These are phyloP conservation scores for Drosophila cognata DNA, from an alignment of 2,888 invertebrate species.

Conservation along the genomic window DNA sequence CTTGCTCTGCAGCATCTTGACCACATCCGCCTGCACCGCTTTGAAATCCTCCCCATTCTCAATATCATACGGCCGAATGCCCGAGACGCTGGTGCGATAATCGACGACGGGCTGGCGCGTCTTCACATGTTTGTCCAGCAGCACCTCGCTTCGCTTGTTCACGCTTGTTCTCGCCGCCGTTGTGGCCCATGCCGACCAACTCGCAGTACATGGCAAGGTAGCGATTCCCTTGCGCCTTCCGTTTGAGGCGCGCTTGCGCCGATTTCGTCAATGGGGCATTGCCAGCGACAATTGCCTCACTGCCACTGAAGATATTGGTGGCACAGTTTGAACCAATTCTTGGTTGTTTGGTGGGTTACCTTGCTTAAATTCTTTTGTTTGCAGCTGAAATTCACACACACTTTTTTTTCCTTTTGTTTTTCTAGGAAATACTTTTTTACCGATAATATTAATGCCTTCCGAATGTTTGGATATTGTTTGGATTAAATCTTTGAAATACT, in stretches of 20 bases:
- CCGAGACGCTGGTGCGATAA: no score
- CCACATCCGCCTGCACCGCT: no score
- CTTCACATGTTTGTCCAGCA: no score
- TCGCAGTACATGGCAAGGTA: slow-evolving; percentile 96
- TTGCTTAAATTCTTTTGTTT: no score
- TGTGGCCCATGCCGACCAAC: slow-evolving; percentile 91
- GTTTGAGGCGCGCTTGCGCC: slow-evolving; percentile 68
- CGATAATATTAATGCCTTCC: not conserved
- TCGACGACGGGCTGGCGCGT: no score
- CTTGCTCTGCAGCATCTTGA: no score
- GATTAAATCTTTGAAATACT: not conserved
- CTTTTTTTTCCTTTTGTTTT: not conserved
- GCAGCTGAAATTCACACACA: not conserved
- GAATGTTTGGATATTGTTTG: not conserved
- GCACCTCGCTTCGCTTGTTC: no score
- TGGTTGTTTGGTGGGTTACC: no score
- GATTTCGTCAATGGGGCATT: slow-evolving; percentile 61
- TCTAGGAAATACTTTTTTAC: not conserved
- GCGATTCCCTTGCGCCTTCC: slow-evolving; percentile 86
- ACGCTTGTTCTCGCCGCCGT: no score
- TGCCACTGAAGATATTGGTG: slow-evolving; percentile 35
- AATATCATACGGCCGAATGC: no score
- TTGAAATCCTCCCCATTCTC: no score
- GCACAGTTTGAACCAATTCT: not conserved
- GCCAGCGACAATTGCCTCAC: not conserved